Conservation (phyloP, 2,797 vertebrate species). For the Xiphorhynchus erythropygius region DNA sequence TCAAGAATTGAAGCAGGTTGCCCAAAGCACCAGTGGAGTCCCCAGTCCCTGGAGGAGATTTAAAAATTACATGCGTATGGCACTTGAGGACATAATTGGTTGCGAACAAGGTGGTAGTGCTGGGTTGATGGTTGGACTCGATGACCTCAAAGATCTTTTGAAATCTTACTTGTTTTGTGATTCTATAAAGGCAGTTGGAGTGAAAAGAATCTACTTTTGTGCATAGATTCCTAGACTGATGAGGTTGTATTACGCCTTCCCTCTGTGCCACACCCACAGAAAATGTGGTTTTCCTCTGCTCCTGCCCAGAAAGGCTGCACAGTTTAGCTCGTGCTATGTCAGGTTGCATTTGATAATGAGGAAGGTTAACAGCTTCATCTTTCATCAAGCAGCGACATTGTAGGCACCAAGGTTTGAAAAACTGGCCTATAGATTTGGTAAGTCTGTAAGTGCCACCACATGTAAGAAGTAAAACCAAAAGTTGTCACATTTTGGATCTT, state of each 20-base stretch:
- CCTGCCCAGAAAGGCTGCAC: neutral
- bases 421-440: neutral
- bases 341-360: neutral
- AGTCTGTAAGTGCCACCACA: neutral
- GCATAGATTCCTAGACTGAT: neutral
- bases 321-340: neutral
- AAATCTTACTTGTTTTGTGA: neutral
- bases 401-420: neutral
- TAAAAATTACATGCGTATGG: neutral
- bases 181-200: fast-evolving
- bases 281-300: fast-evolving
- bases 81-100: too few relatives aligned
- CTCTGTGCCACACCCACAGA: neutral
- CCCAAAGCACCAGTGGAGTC: fast-evolving
- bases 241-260: neutral
- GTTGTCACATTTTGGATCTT: neutral
- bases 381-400: neutral
- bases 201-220: neutral
- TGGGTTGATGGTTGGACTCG: neutral
- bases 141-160: neutral
- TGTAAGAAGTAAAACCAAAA: neutral
- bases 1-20: neutral
- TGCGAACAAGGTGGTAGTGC: neutral
- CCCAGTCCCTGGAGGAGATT: too few relatives aligned
- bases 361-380: neutral